Percentiles rank a stretch among this genome's conserved stretches.
These are phyloP conservation scores for Sisyra terminalis DNA, from an alignment of 2,888 invertebrate genomes.

Conservation along the genomic window DNA sequence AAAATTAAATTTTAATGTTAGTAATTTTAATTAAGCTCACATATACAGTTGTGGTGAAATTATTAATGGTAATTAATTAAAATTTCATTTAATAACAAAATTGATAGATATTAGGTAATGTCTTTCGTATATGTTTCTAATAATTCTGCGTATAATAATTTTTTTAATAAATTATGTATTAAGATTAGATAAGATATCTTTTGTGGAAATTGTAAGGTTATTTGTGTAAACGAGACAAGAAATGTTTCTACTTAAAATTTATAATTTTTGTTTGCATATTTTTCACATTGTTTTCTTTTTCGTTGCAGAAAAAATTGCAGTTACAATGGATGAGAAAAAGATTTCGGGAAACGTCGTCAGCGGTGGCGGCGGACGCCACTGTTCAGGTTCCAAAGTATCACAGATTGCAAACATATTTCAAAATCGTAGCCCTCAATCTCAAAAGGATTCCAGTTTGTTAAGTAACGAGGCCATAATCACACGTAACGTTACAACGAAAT, in stretches of 20 bases:
- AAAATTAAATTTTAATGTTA: too few species aligned
- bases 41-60: too few species aligned
- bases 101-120: too few species aligned
- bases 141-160: too few species aligned
- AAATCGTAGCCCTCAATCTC: slow-evolving; percentile 40
- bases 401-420: slow-evolving; percentile 86
- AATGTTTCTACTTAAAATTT: background rate
- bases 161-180: too few species aligned
- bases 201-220: too few species aligned
- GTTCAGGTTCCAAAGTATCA: slow-evolving; percentile 63
- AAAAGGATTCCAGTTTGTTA: slow-evolving; percentile 19
- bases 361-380: slow-evolving; percentile 1
- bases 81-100: too few species aligned
- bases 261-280: background rate
- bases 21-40: too few species aligned
- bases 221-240: too few species aligned
- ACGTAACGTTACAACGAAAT: slow-evolving; percentile 7
- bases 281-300: background rate
- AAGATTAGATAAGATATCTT: too few species aligned
- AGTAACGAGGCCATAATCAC: slow-evolving; percentile 1
- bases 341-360: slow-evolving; percentile 18
- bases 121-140: too few species aligned
- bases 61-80: too few species aligned
- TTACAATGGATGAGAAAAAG: slow-evolving; percentile 25
- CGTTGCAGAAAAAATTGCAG: background rate